Evolutionary conservation across 2,888 invertebrate species (phyloP).

Genomic region (Crossocerus cetratus): DNA sequence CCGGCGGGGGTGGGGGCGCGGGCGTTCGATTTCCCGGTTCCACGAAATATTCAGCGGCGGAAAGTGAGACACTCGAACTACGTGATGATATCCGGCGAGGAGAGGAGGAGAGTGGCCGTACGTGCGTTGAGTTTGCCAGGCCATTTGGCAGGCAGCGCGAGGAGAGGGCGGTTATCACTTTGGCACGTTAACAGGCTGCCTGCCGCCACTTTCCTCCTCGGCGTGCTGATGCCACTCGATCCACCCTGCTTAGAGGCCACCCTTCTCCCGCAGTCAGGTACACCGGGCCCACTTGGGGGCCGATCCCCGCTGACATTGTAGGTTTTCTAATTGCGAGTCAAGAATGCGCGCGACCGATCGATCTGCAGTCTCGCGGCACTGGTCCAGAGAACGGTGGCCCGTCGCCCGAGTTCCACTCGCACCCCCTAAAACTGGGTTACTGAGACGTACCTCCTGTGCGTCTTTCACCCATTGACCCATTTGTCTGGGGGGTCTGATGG

Average conservation of each 20-base stretch:
- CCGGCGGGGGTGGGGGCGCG: too few relatives aligned
- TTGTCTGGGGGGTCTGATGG: slow-evolving; percentile 40
- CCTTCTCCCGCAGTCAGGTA: neutral
- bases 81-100: too few relatives aligned
- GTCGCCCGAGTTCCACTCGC: slow-evolving; percentile 14
- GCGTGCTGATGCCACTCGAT: slow-evolving; percentile 22
- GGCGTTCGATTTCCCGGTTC: too few relatives aligned
- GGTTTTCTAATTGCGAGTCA: slow-evolving; percentile 57
- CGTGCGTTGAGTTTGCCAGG: neutral
- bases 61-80: too few relatives aligned
- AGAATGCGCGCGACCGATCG: slow-evolving; percentile 61
- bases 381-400: slow-evolving; percentile 10
- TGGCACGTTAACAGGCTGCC: slow-evolving; percentile 28
- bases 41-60: too few relatives aligned
- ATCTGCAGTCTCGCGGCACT: slow-evolving; percentile 3
- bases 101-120: neutral
- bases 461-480: slow-evolving; percentile 61
- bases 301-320: slow-evolving; percentile 54
- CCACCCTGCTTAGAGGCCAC: slow-evolving; percentile 16
- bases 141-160: slow-evolving; percentile 30
- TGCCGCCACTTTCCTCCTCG: slow-evolving; percentile 4
- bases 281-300: neutral
- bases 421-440: slow-evolving; percentile 57
- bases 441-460: slow-evolving; percentile 47
- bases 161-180: slow-evolving; percentile 23